Evolutionary conservation across 2,113 vertebrate genomes (phyloP).

Genomic region (Delphinapterus leucas): DNA sequence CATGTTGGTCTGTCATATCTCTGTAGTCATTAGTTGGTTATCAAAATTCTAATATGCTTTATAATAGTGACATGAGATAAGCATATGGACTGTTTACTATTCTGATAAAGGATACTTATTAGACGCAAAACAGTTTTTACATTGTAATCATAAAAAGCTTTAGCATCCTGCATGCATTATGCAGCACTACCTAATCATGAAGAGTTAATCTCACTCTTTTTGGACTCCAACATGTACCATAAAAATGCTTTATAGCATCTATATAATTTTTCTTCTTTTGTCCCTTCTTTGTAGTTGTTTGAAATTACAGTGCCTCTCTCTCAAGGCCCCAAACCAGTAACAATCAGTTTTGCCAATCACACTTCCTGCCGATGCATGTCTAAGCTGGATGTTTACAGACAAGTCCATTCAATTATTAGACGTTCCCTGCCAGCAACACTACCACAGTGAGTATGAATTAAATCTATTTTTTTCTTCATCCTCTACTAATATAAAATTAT

Average conservation of each 20-base stretch:
- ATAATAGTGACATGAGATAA: background rate
- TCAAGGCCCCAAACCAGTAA: slow-evolving; percentile 93
- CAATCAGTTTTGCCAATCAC: slow-evolving; percentile 97
- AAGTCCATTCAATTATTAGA: slow-evolving; percentile 96
- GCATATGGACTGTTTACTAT: background rate
- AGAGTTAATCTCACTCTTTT: background rate
- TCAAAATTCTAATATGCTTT: background rate
- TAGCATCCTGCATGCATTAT: background rate
- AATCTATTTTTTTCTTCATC: slow-evolving; percentile 17
- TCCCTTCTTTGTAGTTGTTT: slow-evolving; percentile 88
- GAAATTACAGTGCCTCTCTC: slow-evolving; percentile 96
- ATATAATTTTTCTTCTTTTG: slow-evolving; percentile 55
- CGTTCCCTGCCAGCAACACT: slow-evolving; percentile 88
- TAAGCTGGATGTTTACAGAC: slow-evolving; percentile 95
- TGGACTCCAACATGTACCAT: background rate
- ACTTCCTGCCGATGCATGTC: slow-evolving; percentile 97
- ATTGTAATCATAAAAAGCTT: background rate
- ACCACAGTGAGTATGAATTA: slow-evolving; percentile 88
- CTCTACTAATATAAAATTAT: background rate
- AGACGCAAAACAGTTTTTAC: background rate
- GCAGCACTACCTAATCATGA: background rate
- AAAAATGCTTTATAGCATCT: background rate
- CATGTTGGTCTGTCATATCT: background rate
- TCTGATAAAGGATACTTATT: background rate
- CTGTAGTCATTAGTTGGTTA: background rate